A percentile compares a stretch with the other conserved stretches of the same genome.
Conservation (phyloP, 2,888 invertebrate species). For the Zonitis immaculata region DNA sequence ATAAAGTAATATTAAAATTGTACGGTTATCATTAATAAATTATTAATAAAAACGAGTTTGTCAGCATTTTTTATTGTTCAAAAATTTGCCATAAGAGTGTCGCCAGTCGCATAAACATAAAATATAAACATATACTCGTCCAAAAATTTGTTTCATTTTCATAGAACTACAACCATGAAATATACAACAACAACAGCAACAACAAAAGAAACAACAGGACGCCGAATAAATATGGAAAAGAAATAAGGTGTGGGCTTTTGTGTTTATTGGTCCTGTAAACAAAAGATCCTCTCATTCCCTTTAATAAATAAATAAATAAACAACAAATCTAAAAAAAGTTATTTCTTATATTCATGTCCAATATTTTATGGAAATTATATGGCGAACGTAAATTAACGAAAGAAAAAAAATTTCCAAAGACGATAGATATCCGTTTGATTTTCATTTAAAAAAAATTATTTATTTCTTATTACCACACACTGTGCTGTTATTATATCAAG, state of each 20-base stretch:
- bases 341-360: not conserved
- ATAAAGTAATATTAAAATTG: too few species aligned
- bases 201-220: not conserved
- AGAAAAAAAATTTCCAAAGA: not conserved
- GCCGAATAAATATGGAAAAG: not conserved
- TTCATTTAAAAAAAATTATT: too few species aligned
- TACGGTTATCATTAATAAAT: constrained; percentile 17
- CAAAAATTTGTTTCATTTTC: not conserved
- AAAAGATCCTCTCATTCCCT: not conserved
- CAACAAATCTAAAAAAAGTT: too few species aligned
- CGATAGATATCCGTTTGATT: not conserved
- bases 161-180: not conserved
- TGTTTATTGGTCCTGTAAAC: not conserved
- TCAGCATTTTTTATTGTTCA: constrained; percentile 12
- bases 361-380: not conserved
- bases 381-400: not conserved
- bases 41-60: constrained; percentile 12
- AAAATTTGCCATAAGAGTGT: constrained; percentile 7
- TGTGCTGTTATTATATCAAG: constrained; percentile 33
- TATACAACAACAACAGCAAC: too few species aligned
- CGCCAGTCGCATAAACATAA: not conserved
- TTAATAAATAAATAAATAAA: too few species aligned
- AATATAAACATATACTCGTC: not conserved
- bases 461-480: constrained; percentile 31
- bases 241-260: not conserved